Base-by-base conservation (phyloP, 2,888 invertebrate species). In the Drosophila longiperda region DNA sequence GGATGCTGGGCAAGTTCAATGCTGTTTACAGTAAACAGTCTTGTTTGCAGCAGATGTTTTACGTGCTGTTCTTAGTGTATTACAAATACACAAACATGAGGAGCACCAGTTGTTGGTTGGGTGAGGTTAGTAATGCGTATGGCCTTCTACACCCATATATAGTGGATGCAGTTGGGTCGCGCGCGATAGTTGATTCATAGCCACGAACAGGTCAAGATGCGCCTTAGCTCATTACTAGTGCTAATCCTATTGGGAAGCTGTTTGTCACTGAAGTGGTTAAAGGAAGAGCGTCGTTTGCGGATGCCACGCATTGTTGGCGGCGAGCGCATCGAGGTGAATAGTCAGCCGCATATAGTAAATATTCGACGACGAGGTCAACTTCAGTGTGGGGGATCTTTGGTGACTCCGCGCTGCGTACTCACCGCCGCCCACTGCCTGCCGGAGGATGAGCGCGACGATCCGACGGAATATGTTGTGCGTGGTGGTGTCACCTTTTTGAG, bases 381-480 rank as follows among this genome's bases (percentile, higher is more conserved):
- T 23, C 71, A 86, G 26, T 92, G 93, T 60, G 92, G 93, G 0
- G 92, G 93, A 11, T 86, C 92, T 0, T 67, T 92, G 58, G 73
- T 91, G 34, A 90, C 84, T 5, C 71, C 84, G 0, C 83, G 76
- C 17, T 92, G 92, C 61, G 87, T 92, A 12, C 57, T 92, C 3
- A 92, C 92, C 2, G 92, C 92, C 8, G 92, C 90, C 2, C 92
- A 92, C 60, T 92, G 92, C 63, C 54, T 88, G 4, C 63, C 76
- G 11, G 53, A 81, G 4, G 50, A 78, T 4, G 34, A 52, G 5
- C 61, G 77, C 8, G 15, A 45, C 7, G 8, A 61, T 1, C 68
- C 82, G 0, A 48, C 66, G 29, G 82, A 90, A 17, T 86, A 91
- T 20, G 73, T 72, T 26, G 82, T 92, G 6, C 90, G 89, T 4